Evolutionary conservation across 1,140 invertebrate genomes (phyloP), one percentile per base, ranked within the genome.

Genomic region (Leptoteleia sp.): DNA sequence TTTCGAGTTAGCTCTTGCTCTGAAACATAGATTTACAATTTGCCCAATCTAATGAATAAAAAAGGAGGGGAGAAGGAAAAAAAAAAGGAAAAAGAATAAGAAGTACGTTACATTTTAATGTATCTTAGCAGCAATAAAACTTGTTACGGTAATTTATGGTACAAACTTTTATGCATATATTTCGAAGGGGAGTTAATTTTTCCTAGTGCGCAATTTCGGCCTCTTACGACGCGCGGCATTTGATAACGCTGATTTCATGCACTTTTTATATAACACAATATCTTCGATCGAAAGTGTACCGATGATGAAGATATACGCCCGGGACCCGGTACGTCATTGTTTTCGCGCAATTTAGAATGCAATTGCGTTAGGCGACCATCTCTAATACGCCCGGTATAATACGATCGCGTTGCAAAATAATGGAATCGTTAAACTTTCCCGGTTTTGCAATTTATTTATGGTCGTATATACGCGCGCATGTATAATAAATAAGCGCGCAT

Each of bases 351-450:
- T 62, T 68, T 68, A 13, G 38, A 71, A 64, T 38, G 55, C 55
- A 47, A 64, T 68, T 73, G 57, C 65, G 67, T 40, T 71, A 55
- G 52, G 31, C 45, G 62, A 47, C 54, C 73, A 80, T 82, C 70
- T 79, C 62, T 76, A 75, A 55, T 59, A 25, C 31, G 25, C 25
- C 38, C 45, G 45, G 22, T 48, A 62, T 67, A 78, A n/a, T n/a
- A n/a, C n/a, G n/a, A 79, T 68, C 48, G 68, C 54, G 59, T 83
- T 82, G 71, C 80, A 82, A 79, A 85, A 87, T 86, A 82, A 87
- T 81, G 59, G 81, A 81, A 85, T 84, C 81, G 80, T 85, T 83
- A 82, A 82, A 87, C 81, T 84, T 87, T 84, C 83, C 72, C 64
- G 67, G 25, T 84, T 84, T 85, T 81, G 83, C 81, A 87, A 86